Percentiles rank a stretch among this genome's conserved stretches.
Conservation (phyloP, 2,797 vertebrate species). For the Dromococcyx pavoninus region DNA sequence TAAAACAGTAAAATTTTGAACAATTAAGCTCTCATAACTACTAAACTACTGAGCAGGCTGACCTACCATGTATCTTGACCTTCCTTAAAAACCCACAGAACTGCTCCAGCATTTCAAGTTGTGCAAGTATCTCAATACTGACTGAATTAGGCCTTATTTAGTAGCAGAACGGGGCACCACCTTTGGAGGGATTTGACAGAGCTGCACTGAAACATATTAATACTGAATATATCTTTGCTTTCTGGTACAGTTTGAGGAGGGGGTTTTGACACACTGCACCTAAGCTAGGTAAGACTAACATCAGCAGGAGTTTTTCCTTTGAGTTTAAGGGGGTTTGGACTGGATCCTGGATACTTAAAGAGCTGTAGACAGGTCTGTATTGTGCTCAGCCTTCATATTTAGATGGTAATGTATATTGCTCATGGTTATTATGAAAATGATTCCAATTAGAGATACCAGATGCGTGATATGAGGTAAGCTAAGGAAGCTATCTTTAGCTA, state of each 20-base stretch:
- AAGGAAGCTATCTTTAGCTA: slow-evolving; percentile 47
- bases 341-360: slow-evolving; percentile 31
- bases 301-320: not conserved
- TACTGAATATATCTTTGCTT: not conserved
- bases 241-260: not conserved
- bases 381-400: slow-evolving; percentile 57
- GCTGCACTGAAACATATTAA: not conserved
- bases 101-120: not conserved
- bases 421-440: slow-evolving; percentile 69
- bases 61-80: not conserved
- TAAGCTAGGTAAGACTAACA: not conserved
- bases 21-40: not conserved
- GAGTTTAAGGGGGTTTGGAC: slow-evolving; percentile 34
- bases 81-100: slow-evolving; percentile 3
- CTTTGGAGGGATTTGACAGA: not conserved
- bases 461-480: slow-evolving; percentile 61
- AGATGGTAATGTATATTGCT: slow-evolving; percentile 63
- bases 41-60: not conserved
- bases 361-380: slow-evolving; percentile 43
- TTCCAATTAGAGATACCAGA: slow-evolving; percentile 69
- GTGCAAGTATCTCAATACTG: not conserved
- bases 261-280: not conserved
- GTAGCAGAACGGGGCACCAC: not conserved
- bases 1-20: not conserved
- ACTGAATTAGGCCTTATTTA: not conserved